Percentiles rank a stretch among this genome's conserved stretches.
phyloP scores from a whole-genome alignment of 2,888 invertebrate species.

The Calliphora vomitoria region DNA sequence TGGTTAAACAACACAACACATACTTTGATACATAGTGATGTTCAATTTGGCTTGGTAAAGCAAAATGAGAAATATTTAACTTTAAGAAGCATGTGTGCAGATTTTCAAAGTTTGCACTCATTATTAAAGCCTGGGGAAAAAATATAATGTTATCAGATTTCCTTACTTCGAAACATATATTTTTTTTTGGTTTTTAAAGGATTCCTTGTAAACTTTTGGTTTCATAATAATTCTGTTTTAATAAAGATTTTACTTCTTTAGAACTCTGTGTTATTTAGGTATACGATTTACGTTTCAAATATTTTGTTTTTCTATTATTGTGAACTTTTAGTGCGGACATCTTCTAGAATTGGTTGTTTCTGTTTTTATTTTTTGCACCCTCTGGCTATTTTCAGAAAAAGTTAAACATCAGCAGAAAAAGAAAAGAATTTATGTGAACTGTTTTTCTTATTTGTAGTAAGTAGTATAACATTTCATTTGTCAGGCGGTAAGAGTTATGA shows the following conservation, averaged over 20 bases:
- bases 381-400: slow-evolving; percentile 47
- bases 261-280: neutral
- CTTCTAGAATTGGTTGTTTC: slow-evolving; percentile 16
- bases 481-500: neutral
- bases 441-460: slow-evolving; percentile 43
- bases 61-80: neutral
- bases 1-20: slow-evolving; percentile 1
- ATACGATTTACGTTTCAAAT: slow-evolving; percentile 10
- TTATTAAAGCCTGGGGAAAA: neutral
- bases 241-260: neutral
- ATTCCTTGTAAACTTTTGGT: too few species aligned
- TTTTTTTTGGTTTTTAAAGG: too few species aligned
- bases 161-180: too few species aligned
- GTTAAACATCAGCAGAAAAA: slow-evolving; percentile 56
- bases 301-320: slow-evolving; percentile 42
- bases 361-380: slow-evolving; percentile 38
- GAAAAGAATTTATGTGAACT: slow-evolving; percentile 53
- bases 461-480: slow-evolving; percentile 14
- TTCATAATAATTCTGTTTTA: too few species aligned
- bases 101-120: neutral
- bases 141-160: too few species aligned
- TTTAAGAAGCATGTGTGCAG: neutral
- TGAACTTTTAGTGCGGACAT: slow-evolving; percentile 40
- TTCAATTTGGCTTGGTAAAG: slow-evolving; percentile 12
- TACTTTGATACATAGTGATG: neutral